A percentile compares a stretch with the other conserved stretches of the same genome.
Evolutionary conservation across 1,140 invertebrate genomes (phyloP).

Genomic region (Pantala flavescens): DNA sequence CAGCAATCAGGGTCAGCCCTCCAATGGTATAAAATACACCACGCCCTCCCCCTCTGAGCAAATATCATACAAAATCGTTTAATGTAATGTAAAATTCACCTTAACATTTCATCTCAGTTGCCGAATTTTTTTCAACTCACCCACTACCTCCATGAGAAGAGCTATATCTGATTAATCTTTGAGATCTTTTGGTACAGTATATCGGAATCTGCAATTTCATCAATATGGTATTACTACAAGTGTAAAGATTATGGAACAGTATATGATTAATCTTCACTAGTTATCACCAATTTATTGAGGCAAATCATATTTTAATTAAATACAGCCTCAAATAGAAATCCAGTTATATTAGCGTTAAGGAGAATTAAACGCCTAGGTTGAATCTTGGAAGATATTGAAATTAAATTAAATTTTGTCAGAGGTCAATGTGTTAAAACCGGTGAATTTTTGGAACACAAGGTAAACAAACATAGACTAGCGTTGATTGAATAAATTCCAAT

Average conservation of each 20-base stretch:
- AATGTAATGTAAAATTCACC: too few species aligned
- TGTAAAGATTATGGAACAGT: too few species aligned
- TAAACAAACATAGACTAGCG: neutral
- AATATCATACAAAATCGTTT: neutral
- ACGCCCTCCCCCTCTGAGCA: neutral
- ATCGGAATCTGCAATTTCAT: neutral
- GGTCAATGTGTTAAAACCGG: neutral
- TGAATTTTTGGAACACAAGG: neutral
- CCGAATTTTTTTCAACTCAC: slow-evolving; percentile 26
- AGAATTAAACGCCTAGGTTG: too few species aligned
- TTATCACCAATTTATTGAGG: too few species aligned
- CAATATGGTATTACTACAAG: neutral
- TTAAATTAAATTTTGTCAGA: too few species aligned
- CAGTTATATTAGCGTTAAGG: too few species aligned
- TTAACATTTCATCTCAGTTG: too few species aligned
- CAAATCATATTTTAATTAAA: too few species aligned
- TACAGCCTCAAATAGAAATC: too few species aligned
- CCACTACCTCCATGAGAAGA: slow-evolving; percentile 18
- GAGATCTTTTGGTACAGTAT: neutral
- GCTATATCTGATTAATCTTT: neutral
- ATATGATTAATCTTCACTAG: too few species aligned
- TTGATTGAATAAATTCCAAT: neutral
- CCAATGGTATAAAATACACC: slow-evolving; percentile 24
- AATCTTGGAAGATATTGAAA: neutral
- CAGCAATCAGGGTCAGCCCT: slow-evolving; percentile 39